Evolutionary conservation across 2,797 vertebrate genomes (phyloP).

Genomic region (Buphagus erythrorhynchus): DNA sequence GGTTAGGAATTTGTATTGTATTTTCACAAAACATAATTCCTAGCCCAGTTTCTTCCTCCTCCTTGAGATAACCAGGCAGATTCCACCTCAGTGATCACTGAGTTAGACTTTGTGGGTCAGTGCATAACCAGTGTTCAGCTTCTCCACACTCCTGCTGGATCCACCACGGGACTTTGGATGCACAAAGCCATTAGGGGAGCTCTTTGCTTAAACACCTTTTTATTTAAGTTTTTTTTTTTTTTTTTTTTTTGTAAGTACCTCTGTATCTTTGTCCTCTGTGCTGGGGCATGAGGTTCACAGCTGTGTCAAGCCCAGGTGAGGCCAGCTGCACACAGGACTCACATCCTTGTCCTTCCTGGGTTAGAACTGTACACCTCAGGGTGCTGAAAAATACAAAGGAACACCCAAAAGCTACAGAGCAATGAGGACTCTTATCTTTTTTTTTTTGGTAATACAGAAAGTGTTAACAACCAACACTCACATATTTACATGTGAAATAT

Average conservation of each 20-base stretch:
- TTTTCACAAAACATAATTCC: slow-evolving; percentile 36
- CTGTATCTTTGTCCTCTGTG: neutral
- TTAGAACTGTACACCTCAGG: neutral
- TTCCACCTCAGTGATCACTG: neutral
- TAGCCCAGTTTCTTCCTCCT: neutral
- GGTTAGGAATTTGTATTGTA: slow-evolving; percentile 55
- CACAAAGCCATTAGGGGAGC: neutral
- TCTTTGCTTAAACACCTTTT: neutral
- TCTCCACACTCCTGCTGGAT: neutral
- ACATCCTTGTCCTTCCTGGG: neutral
- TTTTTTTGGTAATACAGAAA: neutral
- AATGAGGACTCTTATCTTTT: neutral
- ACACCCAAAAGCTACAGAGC: neutral
- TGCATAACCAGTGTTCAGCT: neutral
- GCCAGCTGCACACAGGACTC: neutral
- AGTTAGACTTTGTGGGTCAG: neutral
- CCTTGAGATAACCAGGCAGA: neutral
- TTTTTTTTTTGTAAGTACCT: neutral
- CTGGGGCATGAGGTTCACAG: neutral
- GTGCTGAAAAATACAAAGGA: neutral
- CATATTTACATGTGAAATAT: neutral
- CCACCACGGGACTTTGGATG: neutral
- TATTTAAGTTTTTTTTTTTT: neutral
- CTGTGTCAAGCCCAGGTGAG: neutral
- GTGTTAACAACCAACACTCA: neutral